Evolutionary conservation across 2,113 vertebrate species (phyloP), one percentile per base, ranked within the genome.

Genomic region (Chamaetylas fuelleborni): DNA sequence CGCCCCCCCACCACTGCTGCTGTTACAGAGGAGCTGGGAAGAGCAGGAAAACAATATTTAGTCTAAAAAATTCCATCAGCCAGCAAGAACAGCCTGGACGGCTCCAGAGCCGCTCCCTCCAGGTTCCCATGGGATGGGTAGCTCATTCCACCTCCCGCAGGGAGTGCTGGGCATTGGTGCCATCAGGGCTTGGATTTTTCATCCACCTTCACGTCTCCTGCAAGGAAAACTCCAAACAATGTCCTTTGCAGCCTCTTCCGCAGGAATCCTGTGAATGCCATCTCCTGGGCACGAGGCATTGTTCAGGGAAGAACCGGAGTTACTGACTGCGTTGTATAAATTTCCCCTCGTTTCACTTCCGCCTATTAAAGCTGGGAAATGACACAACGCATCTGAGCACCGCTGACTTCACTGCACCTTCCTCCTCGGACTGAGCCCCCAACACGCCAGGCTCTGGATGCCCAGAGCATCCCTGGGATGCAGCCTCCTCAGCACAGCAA

Each of bases 341-440:
- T 85, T 84, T 73, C 72, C 82, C 69, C 51, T 8, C 14, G n/a
- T 56, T 92, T 48, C 0, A 8, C 72, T 95, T 96, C 93, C 88
- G 26, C 45, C 34, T 11, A 28, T 93, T 66, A 83, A 80, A 54
- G 38, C 29, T 83, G 85, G 95, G 95, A 96, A 96, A 86, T 89
- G 85, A 93, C 47, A 29, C 6, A 26, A 34, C 0, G 14, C 58
- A 29, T n/a, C 80, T 18, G 11, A 45, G 48, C 9, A 5, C 14
- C 0, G 3, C 19, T n/a, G 81, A 23, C 13, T 71, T 76, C 91
- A 26, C 38, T 7, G 9, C 61, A 38, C 71, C 76, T 78, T 50
- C 65, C 12, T 57, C 70, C 65, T 50, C 3, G 4, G 28, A 0
- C 3, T 3, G 29, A 34, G 10, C 13, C 11, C 6, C 6, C 1